These are phyloP conservation scores for Centrocercus urophasianus DNA, from an alignment of 2,113 vertebrate species.

Conservation along the genomic window DNA sequence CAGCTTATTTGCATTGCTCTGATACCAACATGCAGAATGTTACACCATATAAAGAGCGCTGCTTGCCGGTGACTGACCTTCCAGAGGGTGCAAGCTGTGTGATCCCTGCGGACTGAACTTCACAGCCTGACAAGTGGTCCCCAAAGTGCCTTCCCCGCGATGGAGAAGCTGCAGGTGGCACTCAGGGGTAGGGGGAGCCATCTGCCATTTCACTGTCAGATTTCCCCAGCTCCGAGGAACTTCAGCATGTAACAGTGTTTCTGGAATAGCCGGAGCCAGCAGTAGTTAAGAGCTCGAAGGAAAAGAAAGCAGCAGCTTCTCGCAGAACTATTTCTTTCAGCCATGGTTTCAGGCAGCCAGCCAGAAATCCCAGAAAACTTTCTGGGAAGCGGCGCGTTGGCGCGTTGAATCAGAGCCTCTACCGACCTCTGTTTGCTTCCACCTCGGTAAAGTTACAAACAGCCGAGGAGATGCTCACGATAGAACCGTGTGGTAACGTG, in stretches of 20 bases:
- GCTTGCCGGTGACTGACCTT: not conserved
- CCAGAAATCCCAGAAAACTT: constrained; percentile 41
- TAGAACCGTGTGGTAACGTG: not conserved
- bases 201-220: not conserved
- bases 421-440: not conserved
- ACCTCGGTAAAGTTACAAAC: not conserved
- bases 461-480: not conserved
- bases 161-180: not conserved
- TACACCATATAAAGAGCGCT: not conserved
- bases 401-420: not conserved
- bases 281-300: not conserved
- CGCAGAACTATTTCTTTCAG: not conserved
- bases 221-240: not conserved
- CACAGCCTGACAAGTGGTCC: not conserved
- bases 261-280: not conserved
- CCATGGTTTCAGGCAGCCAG: not conserved
- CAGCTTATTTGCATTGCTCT: constrained; percentile 14
- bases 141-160: not conserved
- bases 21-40: not conserved
- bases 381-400: not conserved
- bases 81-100: not conserved
- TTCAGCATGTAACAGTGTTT: not conserved
- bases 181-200: not conserved
- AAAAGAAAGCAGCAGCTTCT: not conserved
- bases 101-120: not conserved